Evolutionary conservation across 1,140 invertebrate species (phyloP).

Genomic region (Dufourea novaeangliae): DNA sequence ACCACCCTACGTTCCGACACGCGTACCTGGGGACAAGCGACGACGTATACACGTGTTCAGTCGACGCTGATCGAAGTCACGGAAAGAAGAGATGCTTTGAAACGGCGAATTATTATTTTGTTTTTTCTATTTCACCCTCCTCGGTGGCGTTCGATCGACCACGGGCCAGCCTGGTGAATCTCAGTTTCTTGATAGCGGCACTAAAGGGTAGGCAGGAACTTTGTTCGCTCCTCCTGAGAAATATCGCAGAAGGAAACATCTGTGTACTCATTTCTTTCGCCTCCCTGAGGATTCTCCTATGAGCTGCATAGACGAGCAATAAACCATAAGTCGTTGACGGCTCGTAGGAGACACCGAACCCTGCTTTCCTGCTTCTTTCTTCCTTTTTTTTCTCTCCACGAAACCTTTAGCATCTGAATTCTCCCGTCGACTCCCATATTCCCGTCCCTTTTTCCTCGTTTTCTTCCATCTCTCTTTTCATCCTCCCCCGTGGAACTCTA

Average conservation of each 20-base stretch:
- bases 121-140: neutral
- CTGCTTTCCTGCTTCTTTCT: constrained; percentile 54
- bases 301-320: constrained; percentile 62
- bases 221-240: constrained; percentile 62
- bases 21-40: neutral
- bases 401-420: constrained; percentile 41
- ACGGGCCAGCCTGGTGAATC: constrained; percentile 15
- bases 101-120: neutral
- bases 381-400: constrained; percentile 11
- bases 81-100: neutral
- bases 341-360: constrained; percentile 63
- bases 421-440: neutral
- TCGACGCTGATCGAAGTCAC: neutral
- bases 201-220: constrained; percentile 38
- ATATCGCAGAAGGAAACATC: constrained; percentile 67
- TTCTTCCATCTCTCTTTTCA: neutral
- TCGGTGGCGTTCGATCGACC: constrained; percentile 33
- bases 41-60: neutral
- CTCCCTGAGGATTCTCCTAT: constrained; percentile 59
- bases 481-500: constrained; percentile 5
- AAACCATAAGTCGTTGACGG: constrained; percentile 69
- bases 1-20: too few relatives aligned
- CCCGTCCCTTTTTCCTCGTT: neutral
- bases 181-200: constrained; percentile 32
- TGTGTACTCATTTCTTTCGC: constrained; percentile 65